These are phyloP conservation scores for Ochotona curzoniae DNA, from an alignment of 2,113 vertebrate species.

Conservation along the genomic window DNA sequence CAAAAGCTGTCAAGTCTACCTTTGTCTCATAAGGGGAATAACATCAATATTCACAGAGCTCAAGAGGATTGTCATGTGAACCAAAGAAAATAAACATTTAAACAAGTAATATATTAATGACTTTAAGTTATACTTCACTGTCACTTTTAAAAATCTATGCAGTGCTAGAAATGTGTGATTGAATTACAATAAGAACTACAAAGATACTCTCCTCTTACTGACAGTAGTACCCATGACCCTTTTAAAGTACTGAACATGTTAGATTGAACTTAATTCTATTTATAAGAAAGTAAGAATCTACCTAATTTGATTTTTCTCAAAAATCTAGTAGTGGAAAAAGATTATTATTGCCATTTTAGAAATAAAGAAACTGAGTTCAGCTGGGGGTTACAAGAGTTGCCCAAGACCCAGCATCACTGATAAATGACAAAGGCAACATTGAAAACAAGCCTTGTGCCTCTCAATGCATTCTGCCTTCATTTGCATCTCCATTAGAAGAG, in stretches of 20 bases:
- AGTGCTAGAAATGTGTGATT: not conserved
- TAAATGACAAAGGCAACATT: not conserved
- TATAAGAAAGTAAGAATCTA: not conserved
- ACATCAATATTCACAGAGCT: not conserved
- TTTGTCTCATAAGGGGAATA: not conserved
- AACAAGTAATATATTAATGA: not conserved
- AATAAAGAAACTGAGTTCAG: not conserved
- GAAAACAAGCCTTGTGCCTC: not conserved
- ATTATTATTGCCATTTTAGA: not conserved
- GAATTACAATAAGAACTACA: not conserved
- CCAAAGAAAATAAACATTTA: not conserved
- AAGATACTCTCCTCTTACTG: not conserved
- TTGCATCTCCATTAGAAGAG: accelerated
- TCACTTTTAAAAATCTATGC: not conserved
- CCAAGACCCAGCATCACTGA: not conserved
- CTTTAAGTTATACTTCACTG: not conserved
- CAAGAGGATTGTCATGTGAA: not conserved
- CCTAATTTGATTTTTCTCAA: slow-evolving; percentile 34
- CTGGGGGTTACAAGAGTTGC: not conserved
- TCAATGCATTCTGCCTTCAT: accelerated
- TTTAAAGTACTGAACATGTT: not conserved
- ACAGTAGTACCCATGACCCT: too few relatives aligned
- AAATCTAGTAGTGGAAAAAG: not conserved
- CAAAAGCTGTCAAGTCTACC: not conserved
- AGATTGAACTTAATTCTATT: not conserved